A percentile compares a stretch with the other conserved stretches of the same genome.
These are phyloP conservation scores for Hippocampus abdominalis DNA, from an alignment of 2,113 vertebrate species.

Conservation along the genomic window DNA sequence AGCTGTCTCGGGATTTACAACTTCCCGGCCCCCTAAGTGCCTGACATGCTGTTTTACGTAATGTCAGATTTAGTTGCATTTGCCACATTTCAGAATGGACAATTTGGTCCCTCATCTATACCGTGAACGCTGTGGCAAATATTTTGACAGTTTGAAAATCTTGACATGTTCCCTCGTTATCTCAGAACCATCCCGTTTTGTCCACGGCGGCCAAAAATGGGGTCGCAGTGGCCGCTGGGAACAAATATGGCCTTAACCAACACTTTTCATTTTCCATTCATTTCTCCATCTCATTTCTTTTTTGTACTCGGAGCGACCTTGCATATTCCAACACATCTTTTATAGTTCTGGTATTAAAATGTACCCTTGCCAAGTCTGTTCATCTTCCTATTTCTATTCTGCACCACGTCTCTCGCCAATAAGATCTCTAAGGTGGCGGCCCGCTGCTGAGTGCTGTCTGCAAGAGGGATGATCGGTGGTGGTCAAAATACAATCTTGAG, in stretches of 20 bases:
- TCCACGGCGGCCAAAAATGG: not conserved
- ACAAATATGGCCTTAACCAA: not conserved
- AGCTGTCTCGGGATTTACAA: no score
- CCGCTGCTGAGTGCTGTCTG: slow-evolving; percentile 16
- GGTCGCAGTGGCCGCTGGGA: not conserved
- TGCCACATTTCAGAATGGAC: not conserved
- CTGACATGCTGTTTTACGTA: not conserved
- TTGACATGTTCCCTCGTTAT: not conserved
- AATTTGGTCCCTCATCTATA: not conserved
- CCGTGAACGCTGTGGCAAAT: not conserved
- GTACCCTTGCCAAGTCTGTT: slow-evolving; percentile 6
- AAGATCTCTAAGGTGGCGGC: slow-evolving; percentile 22
- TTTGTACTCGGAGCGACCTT: not conserved
- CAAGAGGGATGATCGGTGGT: slow-evolving; percentile 46
- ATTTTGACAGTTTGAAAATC: not conserved
- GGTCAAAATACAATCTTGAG: slow-evolving; percentile 63
- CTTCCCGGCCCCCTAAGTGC: not conserved
- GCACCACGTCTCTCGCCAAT: slow-evolving; percentile 38
- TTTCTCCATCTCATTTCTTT: slow-evolving; percentile 4
- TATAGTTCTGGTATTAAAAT: slow-evolving; percentile 15
- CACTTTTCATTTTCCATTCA: not conserved
- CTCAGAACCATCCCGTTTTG: not conserved
- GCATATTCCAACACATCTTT: not conserved
- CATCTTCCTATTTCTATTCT: slow-evolving; percentile 40
- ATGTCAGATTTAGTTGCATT: not conserved